Base-by-base conservation (phyloP, 2,113 vertebrate genomes). In the Hiodon tergisus region DNA sequence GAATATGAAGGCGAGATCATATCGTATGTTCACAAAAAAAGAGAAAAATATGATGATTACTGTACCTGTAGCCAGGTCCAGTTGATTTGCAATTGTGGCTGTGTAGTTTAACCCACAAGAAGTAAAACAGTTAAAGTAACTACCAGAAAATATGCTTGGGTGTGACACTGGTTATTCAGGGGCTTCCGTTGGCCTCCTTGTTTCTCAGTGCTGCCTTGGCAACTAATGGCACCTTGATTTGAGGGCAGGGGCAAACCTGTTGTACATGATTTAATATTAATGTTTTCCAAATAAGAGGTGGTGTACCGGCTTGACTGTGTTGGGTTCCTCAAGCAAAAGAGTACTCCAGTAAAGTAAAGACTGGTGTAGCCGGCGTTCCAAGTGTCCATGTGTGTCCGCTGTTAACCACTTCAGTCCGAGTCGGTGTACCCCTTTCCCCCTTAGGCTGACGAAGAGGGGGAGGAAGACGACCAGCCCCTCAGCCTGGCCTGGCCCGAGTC, bases 401-500 rank as follows among this genome's bases (percentile, higher is more conserved):
- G 63, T 11, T 11, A 66, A 11, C 47, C 46, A 11, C 4, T 47
- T 60, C 59, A 10, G 8, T 60, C 4, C 13, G 14, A 52, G 48
- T 69, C 48, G 4, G 13, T 69, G 10, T 52, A 50, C 51, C 5
- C 10, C 8, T 47, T 5, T 16, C 6, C 74, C 3, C 1, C 83
- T 3, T 58, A 81, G 13, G 79, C 75, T 5, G 31, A 31, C 31
- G 83, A 87, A 0, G 91, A 91, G 0, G 93, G 94, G 1, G 88
- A 88, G 6, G 88, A 93, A 31, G 93, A 90, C 0, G 93, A 93
- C 57, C 90, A 95, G 81, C 96, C 97, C 17, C 87, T 98, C 77
- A 95, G 92, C 78, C 83, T 98, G 72, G 86, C 89, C 52, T 98
- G 97, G 97, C 97, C 97, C 0, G 81, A 93, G 60, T 93, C 85